Evolutionary conservation across 2,113 vertebrate genomes (phyloP), one percentile per base, ranked within the genome.

Genomic region (Gorsachius goisagi): DNA sequence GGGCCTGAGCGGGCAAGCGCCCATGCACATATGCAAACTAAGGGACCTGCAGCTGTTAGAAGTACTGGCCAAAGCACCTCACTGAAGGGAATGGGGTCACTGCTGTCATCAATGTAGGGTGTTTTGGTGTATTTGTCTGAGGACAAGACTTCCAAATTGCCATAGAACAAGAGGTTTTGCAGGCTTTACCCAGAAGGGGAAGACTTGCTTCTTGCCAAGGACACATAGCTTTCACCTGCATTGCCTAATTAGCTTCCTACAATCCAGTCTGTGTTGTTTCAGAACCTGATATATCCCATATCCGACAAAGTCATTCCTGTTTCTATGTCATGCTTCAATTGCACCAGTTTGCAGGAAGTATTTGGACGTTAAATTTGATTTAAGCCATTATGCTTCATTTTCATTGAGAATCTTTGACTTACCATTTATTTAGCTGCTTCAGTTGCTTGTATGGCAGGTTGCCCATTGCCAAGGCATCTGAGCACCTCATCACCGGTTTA

Each of bases 321-420:
- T 96, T 86, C 75, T 76, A 47, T 85, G 78, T 27, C 88, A 85
- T 85, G 60, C 63, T 94, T 92, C 82, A 69, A 27, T 80, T 83
- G 75, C 55, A 60, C 75, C 79, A 80, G 79, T 88, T 90, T 71
- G 37, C 93, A 95, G 93, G 88, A 95, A 93, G 66, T 79, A 85
- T 85, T 71, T 93, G 74, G 80, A 91, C 80, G 50, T 71, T 90
- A 93, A 90, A 93, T 96, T 95, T 84, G 35, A 94, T 96, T 93
- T 80, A 83, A 94, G 64, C 64, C 72, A 93, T 91, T 88, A 83
- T 63, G 63, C 71, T 92, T 91, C 75, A 90, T 90, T 89, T 94
- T 94, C 80, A 89, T 55, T 72, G 50, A 80, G 82, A 90, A n/a
- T 83, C 78, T 84, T 91, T 88, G 74, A 73, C 77, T 87, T 74